Base-by-base conservation (phyloP, 2,888 invertebrate species). In the Ophioninae sp. region DNA sequence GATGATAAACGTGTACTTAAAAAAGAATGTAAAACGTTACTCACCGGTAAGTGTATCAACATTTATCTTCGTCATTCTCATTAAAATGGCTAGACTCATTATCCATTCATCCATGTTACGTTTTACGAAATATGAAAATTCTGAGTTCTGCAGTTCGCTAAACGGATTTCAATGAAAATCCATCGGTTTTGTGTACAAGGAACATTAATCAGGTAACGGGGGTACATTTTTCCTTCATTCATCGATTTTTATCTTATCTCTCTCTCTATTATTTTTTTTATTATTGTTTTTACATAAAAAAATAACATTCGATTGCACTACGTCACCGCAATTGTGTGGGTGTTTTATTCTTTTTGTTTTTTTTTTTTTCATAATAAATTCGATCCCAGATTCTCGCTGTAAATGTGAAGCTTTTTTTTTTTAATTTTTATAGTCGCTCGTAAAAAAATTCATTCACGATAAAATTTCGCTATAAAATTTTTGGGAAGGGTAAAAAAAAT, bases 21-120 rank as follows among this genome's bases (percentile, higher is more conserved):
- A 23, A 74, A 74, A 30, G 3, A 30, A 30, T 30, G 74, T 82
- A 37, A 59, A 75, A 78, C 69, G 62, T 50, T 50, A 61, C 69
- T 72, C 59, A 41, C 78, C 70, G 83, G 83, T 84, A 84, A 84
- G 83, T 84, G 83, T 79, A 50, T 65, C 78, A 70, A 81, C 64
- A 77, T 81, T 81, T 74, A 74, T 77, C 59, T 79, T 57, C 67
- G 65, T 70, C 68, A 61, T 68, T 44, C 17, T 50, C 17, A 41
- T 62, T 21, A 73, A 44, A n/a, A 44, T 59, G 50, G 68, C 57
- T 41, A 44, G 73, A 73, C 7, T 30, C 30, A 30, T 37, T 44
- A 39, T 8, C 17, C 7, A 56, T 72, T 21, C 50, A 30, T 21
- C 20, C 17, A 59, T 20, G 20, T 56, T n/a, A 23, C 41, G 62